These are phyloP conservation scores for Julus scandinavius DNA, from an alignment of 2,888 invertebrate species.

Conservation along the genomic window DNA sequence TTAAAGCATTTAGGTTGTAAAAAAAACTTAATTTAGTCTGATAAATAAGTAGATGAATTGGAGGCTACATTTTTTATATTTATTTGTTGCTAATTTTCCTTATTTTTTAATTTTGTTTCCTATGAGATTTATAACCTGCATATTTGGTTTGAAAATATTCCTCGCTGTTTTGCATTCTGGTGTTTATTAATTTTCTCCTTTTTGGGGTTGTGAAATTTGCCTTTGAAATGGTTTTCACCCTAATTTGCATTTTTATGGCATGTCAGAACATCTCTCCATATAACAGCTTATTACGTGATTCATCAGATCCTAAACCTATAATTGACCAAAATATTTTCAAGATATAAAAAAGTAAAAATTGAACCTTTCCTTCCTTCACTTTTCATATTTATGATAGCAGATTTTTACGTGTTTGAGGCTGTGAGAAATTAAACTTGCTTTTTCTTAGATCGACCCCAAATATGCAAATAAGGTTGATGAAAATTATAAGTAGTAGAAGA, in stretches of 20 bases:
- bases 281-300: slow-evolving; percentile 46
- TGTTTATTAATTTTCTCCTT: slow-evolving; percentile 37
- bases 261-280: slow-evolving; percentile 36
- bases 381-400: slow-evolving; percentile 42
- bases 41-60: neutral
- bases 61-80: neutral
- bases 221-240: slow-evolving; percentile 36
- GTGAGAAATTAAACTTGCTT: slow-evolving; percentile 33
- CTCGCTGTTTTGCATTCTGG: slow-evolving; percentile 20
- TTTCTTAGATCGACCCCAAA: neutral
- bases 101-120: neutral
- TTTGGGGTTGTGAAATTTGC: slow-evolving; percentile 15
- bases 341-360: neutral
- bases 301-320: slow-evolving; percentile 17
- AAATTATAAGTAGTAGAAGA: neutral
- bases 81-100: neutral
- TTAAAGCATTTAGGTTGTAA: neutral
- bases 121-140: slow-evolving; percentile 33
- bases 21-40: slow-evolving; percentile 10
- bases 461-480: slow-evolving; percentile 38
- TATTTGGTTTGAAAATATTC: neutral
- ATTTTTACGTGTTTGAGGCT: neutral
- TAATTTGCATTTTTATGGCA: slow-evolving; percentile 45
- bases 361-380: neutral
- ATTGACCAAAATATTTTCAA: slow-evolving; percentile 40